Base-by-base conservation (phyloP, 1,140 invertebrate genomes). In the Drosophila ercepeae region DNA sequence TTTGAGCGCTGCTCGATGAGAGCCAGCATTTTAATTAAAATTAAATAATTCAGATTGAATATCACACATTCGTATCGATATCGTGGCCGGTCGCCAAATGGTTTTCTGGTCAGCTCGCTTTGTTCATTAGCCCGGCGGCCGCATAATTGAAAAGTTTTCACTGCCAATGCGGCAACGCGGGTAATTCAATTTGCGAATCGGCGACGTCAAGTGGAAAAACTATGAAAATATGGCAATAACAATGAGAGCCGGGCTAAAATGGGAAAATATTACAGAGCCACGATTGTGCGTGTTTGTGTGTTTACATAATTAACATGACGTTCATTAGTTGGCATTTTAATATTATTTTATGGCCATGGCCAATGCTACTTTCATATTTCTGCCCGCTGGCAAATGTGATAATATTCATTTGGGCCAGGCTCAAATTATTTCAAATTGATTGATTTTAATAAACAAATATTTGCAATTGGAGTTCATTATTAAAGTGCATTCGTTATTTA, bases 41-140 rank as follows among this genome's bases (percentile, higher is more conserved):
- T 65, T 84, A 76, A 84, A 84, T 86, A 86, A 86, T 84, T 84
- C 45, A 81, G 65, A 81, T 54, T 78, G 41, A 58, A 50, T 51
- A 72, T 67, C 53, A 49, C 29, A 53, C 50, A 67, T 45, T 61
- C 60, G 44, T 50, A 41, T 51, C 32, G 32, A 50, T 65, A 23
- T 55, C 44, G 44, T 39, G 8, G 3, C 14, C 9, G 34, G 27
- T 39, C 41, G 21, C 36, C 19, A 42, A 65, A 70, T 34, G 48
- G 52, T 23, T 58, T 57, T 48, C 44, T 59, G 50, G 46, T 42
- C 50, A 21, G 51, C 27, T 18, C 44, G 65, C 71, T 75, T 75
- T 86, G 81, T 78, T 79, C 65, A 75, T 86, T 84, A 79, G 61
- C 67, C 69, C 48, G 52, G 14, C 53, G 61, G 64, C 27, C 50